A percentile compares a stretch with the other conserved stretches of the same genome.
These are phyloP conservation scores for Notarius quadriscutis DNA, from an alignment of 2,113 vertebrate species.

Conservation along the genomic window DNA sequence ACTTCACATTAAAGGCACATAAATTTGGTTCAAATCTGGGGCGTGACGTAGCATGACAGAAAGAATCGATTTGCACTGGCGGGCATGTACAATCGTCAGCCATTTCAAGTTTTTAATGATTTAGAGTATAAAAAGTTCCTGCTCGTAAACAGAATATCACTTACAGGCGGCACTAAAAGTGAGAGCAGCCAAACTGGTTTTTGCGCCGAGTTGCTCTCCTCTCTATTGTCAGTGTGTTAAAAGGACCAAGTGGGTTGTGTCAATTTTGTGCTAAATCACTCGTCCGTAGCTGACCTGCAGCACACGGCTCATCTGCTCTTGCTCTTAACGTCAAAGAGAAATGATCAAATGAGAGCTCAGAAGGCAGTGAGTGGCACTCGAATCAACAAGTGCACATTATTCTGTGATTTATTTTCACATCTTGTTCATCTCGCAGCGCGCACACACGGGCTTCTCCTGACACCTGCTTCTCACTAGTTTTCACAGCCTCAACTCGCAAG, in stretches of 20 bases:
- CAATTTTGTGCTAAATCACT: conserved; percentile 12
- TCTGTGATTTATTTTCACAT: conserved; percentile 39
- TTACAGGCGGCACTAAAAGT: conserved; percentile 23
- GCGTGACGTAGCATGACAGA: conserved; percentile 27
- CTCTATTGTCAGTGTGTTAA: conserved; percentile 35
- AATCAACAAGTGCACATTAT: neutral
- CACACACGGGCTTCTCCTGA: conserved; percentile 29
- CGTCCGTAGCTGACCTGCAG: conserved; percentile 30
- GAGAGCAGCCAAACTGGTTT: conserved; percentile 24
- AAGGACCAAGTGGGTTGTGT: conserved; percentile 32
- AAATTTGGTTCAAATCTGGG: conserved; percentile 29
- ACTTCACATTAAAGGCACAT: conserved; percentile 17
- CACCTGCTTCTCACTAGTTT: conserved; percentile 44
- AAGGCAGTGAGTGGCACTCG: conserved; percentile 2
- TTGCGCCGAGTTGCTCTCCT: neutral
- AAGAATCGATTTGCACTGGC: conserved; percentile 19
- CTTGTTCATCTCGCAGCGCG: conserved; percentile 13
- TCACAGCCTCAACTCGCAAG: conserved; percentile 22
- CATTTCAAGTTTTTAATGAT: conserved; percentile 44
- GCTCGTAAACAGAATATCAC: conserved; percentile 19
- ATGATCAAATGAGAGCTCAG: neutral
- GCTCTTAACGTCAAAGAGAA: neutral
- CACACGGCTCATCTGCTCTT: neutral
- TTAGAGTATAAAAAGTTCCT: conserved; percentile 33
- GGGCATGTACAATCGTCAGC: conserved; percentile 24